Evolutionary conservation across 2,888 invertebrate genomes (phyloP).

Genomic region (Malacosoma neustria): DNA sequence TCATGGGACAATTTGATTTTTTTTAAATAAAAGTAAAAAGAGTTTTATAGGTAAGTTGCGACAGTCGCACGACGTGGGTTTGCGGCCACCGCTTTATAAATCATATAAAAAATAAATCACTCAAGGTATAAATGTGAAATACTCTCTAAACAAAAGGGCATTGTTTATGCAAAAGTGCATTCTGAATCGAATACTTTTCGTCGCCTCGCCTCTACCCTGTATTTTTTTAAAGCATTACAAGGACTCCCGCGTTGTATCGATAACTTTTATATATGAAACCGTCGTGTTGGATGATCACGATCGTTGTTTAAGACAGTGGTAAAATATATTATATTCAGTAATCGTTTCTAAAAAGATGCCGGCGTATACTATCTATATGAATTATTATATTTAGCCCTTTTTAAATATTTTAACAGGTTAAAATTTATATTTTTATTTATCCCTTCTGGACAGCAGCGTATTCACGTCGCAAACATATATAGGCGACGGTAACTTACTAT

Average conservation of each 20-base stretch:
- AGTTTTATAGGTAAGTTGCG: conserved; percentile 9
- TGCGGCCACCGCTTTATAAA: conserved; percentile 47
- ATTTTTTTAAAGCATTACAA: conserved; percentile 42
- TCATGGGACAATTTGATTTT: conserved; percentile 2
- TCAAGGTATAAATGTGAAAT: conserved; percentile 68
- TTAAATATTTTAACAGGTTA: too few species aligned
- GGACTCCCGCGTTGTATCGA: conserved; percentile 51
- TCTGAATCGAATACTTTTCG: conserved; percentile 66
- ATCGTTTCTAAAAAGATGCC: neutral
- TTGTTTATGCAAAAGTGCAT: conserved; percentile 72
- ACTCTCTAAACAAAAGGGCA: conserved; percentile 73
- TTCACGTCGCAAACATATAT: too few species aligned
- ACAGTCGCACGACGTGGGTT: conserved; percentile 24
- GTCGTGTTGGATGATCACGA: conserved; percentile 65
- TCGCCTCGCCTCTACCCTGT: conserved; percentile 51
- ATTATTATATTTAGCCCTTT: neutral
- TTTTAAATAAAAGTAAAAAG: conserved; percentile 3
- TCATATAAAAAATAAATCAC: conserved; percentile 70
- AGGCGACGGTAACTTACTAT: too few species aligned
- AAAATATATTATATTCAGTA: conserved; percentile 22
- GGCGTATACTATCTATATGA: neutral
- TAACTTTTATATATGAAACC: conserved; percentile 53
- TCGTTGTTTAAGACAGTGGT: conserved; percentile 38
- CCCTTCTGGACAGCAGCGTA: too few species aligned
- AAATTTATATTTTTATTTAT: too few species aligned